Evolutionary conservation across 2,797 vertebrate species (phyloP), one percentile per base, ranked within the genome.

Genomic region (Microtus californicus): DNA sequence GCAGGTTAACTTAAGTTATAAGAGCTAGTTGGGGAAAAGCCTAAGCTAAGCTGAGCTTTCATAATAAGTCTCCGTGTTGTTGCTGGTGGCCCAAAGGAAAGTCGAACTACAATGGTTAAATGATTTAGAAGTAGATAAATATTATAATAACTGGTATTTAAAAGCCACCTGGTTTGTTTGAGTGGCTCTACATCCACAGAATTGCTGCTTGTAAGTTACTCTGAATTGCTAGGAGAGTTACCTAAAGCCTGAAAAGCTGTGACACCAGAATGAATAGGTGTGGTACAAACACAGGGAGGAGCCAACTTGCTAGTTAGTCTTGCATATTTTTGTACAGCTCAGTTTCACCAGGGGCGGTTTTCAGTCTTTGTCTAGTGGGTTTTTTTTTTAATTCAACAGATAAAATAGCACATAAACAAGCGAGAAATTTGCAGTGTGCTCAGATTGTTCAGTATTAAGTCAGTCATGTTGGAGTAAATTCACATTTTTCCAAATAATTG

Each of bases 391-490:
- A 6, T 12, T 9, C 11, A 19, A 48, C 51, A 95, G 76, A 89
- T 37, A 80, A 80, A 96, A 93, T 31, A 5, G 2, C 48, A 85
- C 15, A 19, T 19, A 90, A 92, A 13, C 63, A 87, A 61, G 45
- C 51, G n/a, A 19, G 10, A 69, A 88, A 56, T 94, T 73, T 59
- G 61, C 10, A 14, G 67, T 94, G 25, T 45, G n/a, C 56, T 93
- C n/a, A 92, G 4, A 61, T 93, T 94, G n/a, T 85, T 91, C 37
- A 76, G 45, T 88, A 73, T 83, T 90, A 61, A 15, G 85, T 95
- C 67, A 92, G 1, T 92, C 61, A 65, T 6, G 0, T 78, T 96
- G 59, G 56, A 90, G 73, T 80, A 93, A 9, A 67, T 92, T 93
- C 54, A 94, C 10, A 67, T 92, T 95, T 87, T 93, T 43, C 80